A percentile compares a stretch with the other conserved stretches of the same genome.
phyloP scores from a whole-genome alignment of 1,140 invertebrate species.

The Dreissena polymorpha region DNA sequence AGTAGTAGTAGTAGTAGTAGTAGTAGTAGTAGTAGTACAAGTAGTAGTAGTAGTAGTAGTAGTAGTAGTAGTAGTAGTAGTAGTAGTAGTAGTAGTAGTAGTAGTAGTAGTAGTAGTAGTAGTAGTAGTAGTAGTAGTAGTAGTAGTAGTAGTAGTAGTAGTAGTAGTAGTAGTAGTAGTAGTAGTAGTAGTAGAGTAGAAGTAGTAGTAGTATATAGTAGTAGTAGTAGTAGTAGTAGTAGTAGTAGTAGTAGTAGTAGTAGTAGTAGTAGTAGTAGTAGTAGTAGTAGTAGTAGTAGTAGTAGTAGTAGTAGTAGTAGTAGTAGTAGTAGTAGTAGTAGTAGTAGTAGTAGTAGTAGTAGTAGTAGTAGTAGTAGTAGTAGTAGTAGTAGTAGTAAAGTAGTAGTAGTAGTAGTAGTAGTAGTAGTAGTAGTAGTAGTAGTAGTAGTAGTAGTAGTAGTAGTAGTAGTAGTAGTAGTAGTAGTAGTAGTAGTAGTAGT shows the following conservation, averaged over 20 bases:
- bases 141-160: conserved; percentile 5
- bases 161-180: conserved; percentile 7
- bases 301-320: conserved; percentile 5
- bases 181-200: too few relatives aligned
- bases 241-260: conserved; percentile 1
- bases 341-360: conserved; percentile 5
- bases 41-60: too few relatives aligned
- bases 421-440: neutral
- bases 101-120: conserved; percentile 8
- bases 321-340: neutral
- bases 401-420: neutral
- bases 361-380: conserved; percentile 8
- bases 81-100: neutral
- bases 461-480: neutral
- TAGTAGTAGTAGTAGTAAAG: conserved; percentile 4
- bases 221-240: conserved; percentile 8
- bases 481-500: neutral
- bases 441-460: neutral
- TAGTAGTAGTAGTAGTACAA: neutral
- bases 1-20: conserved; percentile 1
- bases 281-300: conserved; percentile 5
- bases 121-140: conserved; percentile 5
- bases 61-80: too few relatives aligned
- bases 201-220: too few relatives aligned
- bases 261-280: conserved; percentile 1